phyloP scores from a whole-genome alignment of 1,140 invertebrate species.

The Trichonephila clavipes region DNA sequence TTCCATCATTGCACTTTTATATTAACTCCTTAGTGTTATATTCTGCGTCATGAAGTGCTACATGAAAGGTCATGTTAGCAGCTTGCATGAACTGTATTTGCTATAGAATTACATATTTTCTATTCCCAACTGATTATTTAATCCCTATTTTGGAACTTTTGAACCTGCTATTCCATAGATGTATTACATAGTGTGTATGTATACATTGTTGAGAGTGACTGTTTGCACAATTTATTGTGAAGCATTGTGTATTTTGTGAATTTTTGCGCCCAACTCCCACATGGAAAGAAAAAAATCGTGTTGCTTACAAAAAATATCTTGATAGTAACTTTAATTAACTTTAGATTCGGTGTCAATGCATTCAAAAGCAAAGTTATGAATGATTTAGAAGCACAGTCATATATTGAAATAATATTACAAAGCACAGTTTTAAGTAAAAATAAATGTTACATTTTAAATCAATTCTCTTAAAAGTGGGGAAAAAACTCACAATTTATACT shows the following conservation, averaged over 20 bases:
- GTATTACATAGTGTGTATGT: neutral
- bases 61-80: neutral
- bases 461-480: too few species aligned
- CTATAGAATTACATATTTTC: neutral
- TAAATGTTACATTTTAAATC: neutral
- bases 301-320: neutral
- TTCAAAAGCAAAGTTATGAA: neutral
- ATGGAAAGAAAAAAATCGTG: too few species aligned
- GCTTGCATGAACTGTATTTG: constrained; percentile 33
- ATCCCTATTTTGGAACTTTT: neutral
- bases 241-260: neutral
- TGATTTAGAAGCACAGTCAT: too few species aligned
- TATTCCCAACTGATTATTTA: neutral
- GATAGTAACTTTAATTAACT: neutral
- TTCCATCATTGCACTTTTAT: constrained; percentile 33
- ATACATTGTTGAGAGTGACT: neutral
- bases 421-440: neutral
- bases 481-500: too few species aligned
- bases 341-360: neutral
- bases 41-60: constrained; percentile 11
- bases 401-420: neutral
- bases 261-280: too few species aligned
- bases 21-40: neutral
- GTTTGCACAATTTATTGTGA: neutral
- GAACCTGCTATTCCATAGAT: neutral